These are phyloP conservation scores for Microctonus hyperodae DNA, from an alignment of 2,888 invertebrate genomes.

Conservation along the genomic window DNA sequence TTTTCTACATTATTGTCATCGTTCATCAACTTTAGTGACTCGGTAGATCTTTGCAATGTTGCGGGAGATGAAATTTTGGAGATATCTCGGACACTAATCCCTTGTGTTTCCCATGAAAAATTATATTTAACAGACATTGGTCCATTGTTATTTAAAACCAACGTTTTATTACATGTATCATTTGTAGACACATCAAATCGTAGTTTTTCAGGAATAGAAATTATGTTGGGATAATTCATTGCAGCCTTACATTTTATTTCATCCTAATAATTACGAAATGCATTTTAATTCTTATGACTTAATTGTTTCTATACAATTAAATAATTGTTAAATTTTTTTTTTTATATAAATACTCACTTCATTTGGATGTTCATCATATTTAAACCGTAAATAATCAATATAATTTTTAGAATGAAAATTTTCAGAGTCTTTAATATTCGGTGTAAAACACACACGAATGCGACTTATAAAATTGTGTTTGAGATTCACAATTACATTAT, in stretches of 20 bases:
- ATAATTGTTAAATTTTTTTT: no score
- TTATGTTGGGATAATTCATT: constrained; percentile 75
- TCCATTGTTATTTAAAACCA: constrained; percentile 66
- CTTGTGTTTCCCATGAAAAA: constrained; percentile 56
- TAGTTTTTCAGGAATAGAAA: constrained; percentile 66
- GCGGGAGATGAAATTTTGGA: neutral
- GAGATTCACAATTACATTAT: constrained; percentile 42
- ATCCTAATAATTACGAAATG: constrained; percentile 65
- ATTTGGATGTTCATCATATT: constrained; percentile 61
- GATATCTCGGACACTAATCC: constrained; percentile 15
- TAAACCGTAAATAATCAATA: constrained; percentile 52
- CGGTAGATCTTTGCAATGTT: neutral
- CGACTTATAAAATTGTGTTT: constrained; percentile 36
- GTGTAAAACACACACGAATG: constrained; percentile 49
- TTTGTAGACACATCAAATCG: constrained; percentile 71
- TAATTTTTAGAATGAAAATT: constrained; percentile 44
- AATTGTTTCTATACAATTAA: neutral
- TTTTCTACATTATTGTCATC: neutral
- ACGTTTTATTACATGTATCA: constrained; percentile 61
- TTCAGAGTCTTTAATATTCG: constrained; percentile 39
- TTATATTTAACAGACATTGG: constrained; percentile 65
- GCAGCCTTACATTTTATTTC: constrained; percentile 69
- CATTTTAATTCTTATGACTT: neutral
- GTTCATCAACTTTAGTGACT: neutral
- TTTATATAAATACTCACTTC: constrained; percentile 48